Conservation (phyloP, 2,888 invertebrate genomes). For the Leptinotarsa haldemani region DNA sequence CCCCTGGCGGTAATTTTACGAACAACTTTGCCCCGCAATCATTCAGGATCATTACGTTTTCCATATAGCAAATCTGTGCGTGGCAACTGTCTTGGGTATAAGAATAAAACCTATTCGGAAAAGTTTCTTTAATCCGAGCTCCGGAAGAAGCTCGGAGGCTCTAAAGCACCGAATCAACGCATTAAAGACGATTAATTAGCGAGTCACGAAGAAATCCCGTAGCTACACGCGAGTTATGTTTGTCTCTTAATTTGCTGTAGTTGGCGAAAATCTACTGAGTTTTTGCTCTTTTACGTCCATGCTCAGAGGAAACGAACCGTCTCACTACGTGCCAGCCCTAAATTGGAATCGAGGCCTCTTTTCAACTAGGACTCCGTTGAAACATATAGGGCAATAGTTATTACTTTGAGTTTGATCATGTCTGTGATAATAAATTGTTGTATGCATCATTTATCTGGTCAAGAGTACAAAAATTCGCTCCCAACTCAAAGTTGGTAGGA, state of each 20-base stretch:
- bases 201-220: constrained; percentile 46
- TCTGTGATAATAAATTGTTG: not conserved
- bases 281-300: constrained; percentile 46
- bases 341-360: constrained; percentile 13
- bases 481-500: not conserved
- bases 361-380: not conserved
- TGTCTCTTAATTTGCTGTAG: constrained; percentile 51
- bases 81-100: constrained; percentile 23
- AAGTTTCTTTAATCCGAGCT: constrained; percentile 27
- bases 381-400: not conserved
- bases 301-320: constrained; percentile 47
- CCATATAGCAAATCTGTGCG: constrained; percentile 19
- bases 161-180: constrained; percentile 27
- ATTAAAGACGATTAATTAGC: constrained; percentile 43
- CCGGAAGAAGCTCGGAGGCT: constrained; percentile 20
- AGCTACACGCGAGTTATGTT: constrained; percentile 49
- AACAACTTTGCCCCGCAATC: constrained; percentile 3
- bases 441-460: too few species aligned
- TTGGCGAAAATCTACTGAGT: constrained; percentile 48
- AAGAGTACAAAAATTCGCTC: too few species aligned
- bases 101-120: constrained; percentile 32
- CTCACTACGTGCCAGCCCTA: constrained; percentile 48
- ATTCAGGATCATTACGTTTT: constrained; percentile 21
- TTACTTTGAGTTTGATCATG: not conserved
- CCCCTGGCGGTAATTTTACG: constrained; percentile 1